Evolutionary conservation across 2,888 invertebrate species (phyloP).

Genomic region (Elysia crispata): DNA sequence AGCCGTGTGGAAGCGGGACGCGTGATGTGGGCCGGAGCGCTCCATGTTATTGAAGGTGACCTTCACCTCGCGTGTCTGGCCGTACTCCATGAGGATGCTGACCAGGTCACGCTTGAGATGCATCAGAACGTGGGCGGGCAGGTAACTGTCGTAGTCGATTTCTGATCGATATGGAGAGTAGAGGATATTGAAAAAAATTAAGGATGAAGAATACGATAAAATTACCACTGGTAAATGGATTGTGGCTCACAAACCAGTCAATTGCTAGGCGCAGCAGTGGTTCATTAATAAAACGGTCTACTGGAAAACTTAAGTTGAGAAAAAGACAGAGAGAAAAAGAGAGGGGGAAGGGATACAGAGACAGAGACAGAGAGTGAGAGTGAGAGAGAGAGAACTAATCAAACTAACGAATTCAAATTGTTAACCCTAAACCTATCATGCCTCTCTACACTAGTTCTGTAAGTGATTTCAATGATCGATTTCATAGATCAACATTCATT

Average conservation of each 20-base stretch:
- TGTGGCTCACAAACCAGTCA: not conserved
- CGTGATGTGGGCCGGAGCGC: constrained; percentile 56
- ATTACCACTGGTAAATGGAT: not conserved
- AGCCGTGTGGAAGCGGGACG: constrained; percentile 56
- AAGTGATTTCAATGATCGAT: too few relatives aligned
- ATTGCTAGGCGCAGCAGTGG: not conserved
- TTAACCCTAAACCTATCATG: too few relatives aligned
- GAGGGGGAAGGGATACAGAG: constrained; percentile 14
- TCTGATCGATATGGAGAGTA: constrained; percentile 34
- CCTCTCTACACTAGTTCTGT: too few relatives aligned
- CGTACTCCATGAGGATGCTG: constrained; percentile 58
- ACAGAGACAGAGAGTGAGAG: constrained; percentile 28
- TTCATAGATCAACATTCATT: too few relatives aligned
- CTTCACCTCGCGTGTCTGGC: constrained; percentile 55
- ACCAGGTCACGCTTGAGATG: constrained; percentile 55
- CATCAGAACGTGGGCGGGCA: constrained; percentile 51
- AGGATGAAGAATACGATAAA: not conserved
- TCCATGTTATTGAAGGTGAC: constrained; percentile 53
- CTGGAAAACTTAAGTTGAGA: not conserved
- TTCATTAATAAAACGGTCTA: too few relatives aligned
- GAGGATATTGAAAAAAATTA: not conserved
- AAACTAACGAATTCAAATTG: too few relatives aligned
- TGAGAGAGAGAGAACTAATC: constrained; percentile 19
- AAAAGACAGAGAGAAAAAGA: not conserved
- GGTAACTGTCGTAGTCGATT: constrained; percentile 46